A percentile compares a stretch with the other conserved stretches of the same genome.
These are phyloP conservation scores for Aurelia sp. DNA, from an alignment of 30 jellyfish, hydroid and myxozoan species.

Conservation along the genomic window DNA sequence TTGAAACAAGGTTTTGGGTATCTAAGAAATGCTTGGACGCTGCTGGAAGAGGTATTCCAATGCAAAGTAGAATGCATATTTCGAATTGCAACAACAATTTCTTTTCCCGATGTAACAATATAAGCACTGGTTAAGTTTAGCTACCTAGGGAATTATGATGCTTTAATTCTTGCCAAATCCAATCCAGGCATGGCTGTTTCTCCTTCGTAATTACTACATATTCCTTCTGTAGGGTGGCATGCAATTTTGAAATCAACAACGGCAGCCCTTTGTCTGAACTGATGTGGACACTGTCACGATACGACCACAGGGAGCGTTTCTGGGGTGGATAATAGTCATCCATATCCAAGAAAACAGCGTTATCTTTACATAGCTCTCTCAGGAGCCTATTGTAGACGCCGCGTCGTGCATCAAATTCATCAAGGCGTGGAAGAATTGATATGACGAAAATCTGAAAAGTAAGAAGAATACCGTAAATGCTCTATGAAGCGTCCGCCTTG, in stretches of 20 bases:
- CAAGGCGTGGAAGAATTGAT: constrained; percentile 17
- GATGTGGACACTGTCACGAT: background rate
- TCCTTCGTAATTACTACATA: background rate
- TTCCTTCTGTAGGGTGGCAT: background rate
- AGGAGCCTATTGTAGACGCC: constrained; percentile 1
- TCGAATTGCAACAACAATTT: too few species aligned
- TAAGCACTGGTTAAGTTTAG: background rate
- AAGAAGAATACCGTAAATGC: background rate
- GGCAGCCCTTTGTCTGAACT: constrained; percentile 2
- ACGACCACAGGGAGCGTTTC: background rate
- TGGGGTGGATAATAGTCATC: background rate
- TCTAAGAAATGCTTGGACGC: too few species aligned
- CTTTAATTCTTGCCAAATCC: constrained; percentile 32
- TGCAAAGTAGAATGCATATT: too few species aligned
- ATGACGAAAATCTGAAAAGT: constrained; percentile 8
- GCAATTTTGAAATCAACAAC: background rate
- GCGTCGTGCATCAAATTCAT: background rate
- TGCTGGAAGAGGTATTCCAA: too few species aligned
- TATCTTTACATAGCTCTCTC: background rate
- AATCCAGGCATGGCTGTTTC: constrained; percentile 12
- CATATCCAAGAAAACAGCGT: constrained; percentile 1
- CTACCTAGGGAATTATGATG: constrained; percentile 13
- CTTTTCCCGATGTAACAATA: too few species aligned
- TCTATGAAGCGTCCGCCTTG: too few species aligned
- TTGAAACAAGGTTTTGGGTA: too few species aligned